Evolutionary conservation across 1,140 invertebrate genomes (phyloP), one percentile per base, ranked within the genome.

Genomic region (Polyergus mexicanus): DNA sequence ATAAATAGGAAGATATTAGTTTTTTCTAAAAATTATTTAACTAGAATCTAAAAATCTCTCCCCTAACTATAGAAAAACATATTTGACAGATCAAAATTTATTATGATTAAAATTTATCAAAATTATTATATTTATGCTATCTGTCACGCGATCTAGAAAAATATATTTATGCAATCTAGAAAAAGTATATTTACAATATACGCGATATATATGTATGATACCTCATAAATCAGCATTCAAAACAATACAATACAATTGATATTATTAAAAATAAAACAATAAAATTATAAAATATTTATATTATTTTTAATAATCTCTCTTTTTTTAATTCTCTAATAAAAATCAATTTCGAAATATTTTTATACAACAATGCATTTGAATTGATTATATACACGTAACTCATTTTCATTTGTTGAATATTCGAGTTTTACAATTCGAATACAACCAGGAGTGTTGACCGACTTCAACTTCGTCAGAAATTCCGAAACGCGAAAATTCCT

Each of bases 401-500:
- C 6, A 38, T 22, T 68, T 54, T 32, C 8, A 51, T 10, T 38
- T 56, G 32, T 38, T 28, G 38, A 60, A 72, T 58, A 72, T 72
- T 19, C 7, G 44, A 32, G 32, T 32, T 32, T 32, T 32, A 32
- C 32, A 32, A 2, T 1, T 32, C 3, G 32, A 32, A 32, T 32
- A 44, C 19, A 19, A 81, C 22, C 8, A 44, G 44, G 16, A 69
- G 28, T 10, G 28, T 35, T 72, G 28, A 38, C 13, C 22, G 11
- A n/a, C 8, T n/a, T 2, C 4, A 35, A 51, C 8, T 81, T 72
- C 0, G 4, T 11, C 19, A 7, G 28, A 60, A 81, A 71, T 72
- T 81, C 6, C 78, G 16, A 71, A 71, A 66, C 28, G 16, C 32
- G 44, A 13, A 41, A 35, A 80, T 56, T 80, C 32, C 28, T 80